phyloP scores from a whole-genome alignment of 2,797 vertebrate genomes.

The Cyclura pinguis region DNA sequence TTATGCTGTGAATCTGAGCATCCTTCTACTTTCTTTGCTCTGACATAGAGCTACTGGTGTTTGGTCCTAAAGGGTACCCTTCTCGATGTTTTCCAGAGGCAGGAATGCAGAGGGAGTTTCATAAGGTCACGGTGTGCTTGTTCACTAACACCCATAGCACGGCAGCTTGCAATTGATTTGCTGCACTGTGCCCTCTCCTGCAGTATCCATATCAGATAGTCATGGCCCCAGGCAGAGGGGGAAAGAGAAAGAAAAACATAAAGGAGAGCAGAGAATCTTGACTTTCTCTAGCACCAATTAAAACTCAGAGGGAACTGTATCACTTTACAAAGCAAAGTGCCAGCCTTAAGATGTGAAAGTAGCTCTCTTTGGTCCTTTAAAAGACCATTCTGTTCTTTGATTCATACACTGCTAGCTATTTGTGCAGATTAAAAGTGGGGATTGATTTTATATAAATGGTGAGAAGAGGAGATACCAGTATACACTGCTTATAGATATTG shows the following conservation, averaged over 20 bases:
- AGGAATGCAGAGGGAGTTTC: constrained; percentile 52
- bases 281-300: constrained; percentile 22
- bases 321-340: background rate
- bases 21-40: background rate
- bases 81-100: constrained; percentile 61
- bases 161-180: constrained; percentile 45
- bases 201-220: background rate
- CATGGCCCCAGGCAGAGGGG: constrained; percentile 6
- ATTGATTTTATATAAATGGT: constrained; percentile 24
- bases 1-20: background rate
- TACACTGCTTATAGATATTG: constrained; percentile 25
- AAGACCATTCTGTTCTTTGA: constrained; percentile 7
- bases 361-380: constrained; percentile 3
- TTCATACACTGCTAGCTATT: background rate
- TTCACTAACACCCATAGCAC: constrained; percentile 26
- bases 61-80: constrained; percentile 19
- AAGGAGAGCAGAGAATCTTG: fast-evolving
- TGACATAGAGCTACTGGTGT: constrained; percentile 32
- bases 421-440: constrained; percentile 24
- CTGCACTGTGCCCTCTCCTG: constrained; percentile 48
- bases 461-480: constrained; percentile 14
- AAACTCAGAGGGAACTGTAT: constrained; percentile 26
- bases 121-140: constrained; percentile 45
- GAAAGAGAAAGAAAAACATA: background rate
- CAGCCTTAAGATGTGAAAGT: constrained; percentile 22